Evolutionary conservation across 2,888 invertebrate species (phyloP).

Genomic region (Scaeva pyrastri): DNA sequence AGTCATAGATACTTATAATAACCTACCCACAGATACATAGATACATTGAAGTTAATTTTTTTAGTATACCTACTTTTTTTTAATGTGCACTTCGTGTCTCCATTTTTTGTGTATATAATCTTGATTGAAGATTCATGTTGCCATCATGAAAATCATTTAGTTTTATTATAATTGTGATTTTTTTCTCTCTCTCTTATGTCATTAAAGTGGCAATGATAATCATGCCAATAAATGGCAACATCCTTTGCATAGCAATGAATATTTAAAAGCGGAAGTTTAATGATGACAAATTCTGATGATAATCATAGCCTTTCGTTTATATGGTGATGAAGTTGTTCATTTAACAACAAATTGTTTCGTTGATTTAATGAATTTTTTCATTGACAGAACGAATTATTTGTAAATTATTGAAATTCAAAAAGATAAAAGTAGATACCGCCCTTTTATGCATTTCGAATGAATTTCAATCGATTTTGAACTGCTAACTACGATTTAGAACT

Average conservation of each 20-base stretch:
- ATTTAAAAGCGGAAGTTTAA: neutral
- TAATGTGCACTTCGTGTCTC: constrained; percentile 10
- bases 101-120: neutral
- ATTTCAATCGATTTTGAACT: too few relatives aligned
- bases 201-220: constrained; percentile 23
- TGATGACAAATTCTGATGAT: neutral
- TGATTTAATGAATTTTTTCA: too few relatives aligned
- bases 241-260: neutral
- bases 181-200: neutral
- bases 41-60: neutral
- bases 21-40: neutral
- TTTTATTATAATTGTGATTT: constrained; percentile 11
- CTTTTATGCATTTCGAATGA: too few relatives aligned
- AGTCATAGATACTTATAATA: too few relatives aligned
- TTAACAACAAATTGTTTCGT: too few relatives aligned
- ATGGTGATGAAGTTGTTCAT: too few relatives aligned
- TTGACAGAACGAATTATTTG: too few relatives aligned
- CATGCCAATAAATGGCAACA: neutral
- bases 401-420: too few relatives aligned
- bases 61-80: constrained; percentile 33
- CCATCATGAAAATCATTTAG: constrained; percentile 15
- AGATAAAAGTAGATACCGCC: too few relatives aligned
- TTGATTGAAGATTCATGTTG: constrained; percentile 14
- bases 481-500: too few relatives aligned
- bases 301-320: neutral